Percentiles rank a stretch among this genome's conserved stretches.
These are phyloP conservation scores for Ischnus inquisitorius DNA, from an alignment of 2,888 invertebrate genomes.

Conservation along the genomic window DNA sequence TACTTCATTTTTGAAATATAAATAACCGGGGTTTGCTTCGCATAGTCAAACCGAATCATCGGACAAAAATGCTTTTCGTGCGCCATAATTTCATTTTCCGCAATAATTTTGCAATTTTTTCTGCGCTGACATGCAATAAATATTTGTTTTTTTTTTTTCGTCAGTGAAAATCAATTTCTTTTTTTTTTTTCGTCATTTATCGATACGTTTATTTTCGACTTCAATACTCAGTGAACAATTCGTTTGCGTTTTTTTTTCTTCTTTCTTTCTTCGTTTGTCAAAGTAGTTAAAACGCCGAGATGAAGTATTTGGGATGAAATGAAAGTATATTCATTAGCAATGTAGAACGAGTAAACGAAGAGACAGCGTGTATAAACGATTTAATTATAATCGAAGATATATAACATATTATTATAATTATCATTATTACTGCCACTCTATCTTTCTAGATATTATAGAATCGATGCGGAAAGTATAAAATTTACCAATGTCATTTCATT, in stretches of 20 bases:
- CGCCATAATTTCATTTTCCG: no score
- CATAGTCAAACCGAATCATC: no score
- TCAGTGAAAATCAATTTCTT: background rate
- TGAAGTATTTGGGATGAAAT: constrained; percentile 1
- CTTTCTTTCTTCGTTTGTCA: constrained; percentile 24
- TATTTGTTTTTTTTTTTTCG: constrained; percentile 18
- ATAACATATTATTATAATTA: constrained; percentile 53
- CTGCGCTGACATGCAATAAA: background rate
- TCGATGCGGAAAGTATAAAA: constrained; percentile 45
- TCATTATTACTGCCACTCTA: constrained; percentile 41
- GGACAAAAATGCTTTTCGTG: no score
- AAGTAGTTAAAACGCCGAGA: constrained; percentile 12
- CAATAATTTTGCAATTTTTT: constrained; percentile 8
- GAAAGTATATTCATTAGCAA: constrained; percentile 43
- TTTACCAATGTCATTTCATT: constrained; percentile 63
- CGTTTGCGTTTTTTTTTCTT: constrained; percentile 34
- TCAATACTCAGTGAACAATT: constrained; percentile 20
- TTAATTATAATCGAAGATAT: constrained; percentile 62
- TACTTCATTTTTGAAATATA: no score
- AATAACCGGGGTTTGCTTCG: no score
- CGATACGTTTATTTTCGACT: constrained; percentile 24
- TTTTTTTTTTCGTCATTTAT: constrained; percentile 12
- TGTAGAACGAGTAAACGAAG: constrained; percentile 35
- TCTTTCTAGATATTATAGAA: constrained; percentile 50
- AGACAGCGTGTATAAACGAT: constrained; percentile 64